phyloP scores from a whole-genome alignment of 2,113 vertebrate genomes.

The Rhineura floridana region DNA sequence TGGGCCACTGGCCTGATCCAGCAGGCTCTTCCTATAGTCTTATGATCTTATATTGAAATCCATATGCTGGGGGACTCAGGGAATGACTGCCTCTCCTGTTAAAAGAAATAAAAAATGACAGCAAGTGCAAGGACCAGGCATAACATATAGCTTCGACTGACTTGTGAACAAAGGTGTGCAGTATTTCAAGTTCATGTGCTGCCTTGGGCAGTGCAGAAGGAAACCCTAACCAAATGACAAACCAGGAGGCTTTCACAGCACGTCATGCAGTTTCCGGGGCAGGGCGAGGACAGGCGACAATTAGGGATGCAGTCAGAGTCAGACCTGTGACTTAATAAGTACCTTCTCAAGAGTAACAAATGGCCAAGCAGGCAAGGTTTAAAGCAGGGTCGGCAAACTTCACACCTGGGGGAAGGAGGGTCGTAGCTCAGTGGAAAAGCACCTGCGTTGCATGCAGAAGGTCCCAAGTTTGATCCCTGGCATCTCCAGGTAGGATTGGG shows the following conservation, averaged over 20 bases:
- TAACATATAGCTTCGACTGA: constrained; percentile 62
- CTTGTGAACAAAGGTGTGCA: constrained; percentile 62
- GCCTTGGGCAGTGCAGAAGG: constrained; percentile 39
- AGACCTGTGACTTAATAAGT: constrained; percentile 43
- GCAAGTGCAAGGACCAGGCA: constrained; percentile 54
- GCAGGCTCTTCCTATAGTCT: no score
- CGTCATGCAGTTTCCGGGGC: background rate
- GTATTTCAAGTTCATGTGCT: constrained; percentile 60
- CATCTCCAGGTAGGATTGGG: no score
- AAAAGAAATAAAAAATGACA: constrained; percentile 67
- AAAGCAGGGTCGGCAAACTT: no score
- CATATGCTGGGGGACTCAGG: constrained; percentile 43
- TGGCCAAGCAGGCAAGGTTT: constrained; percentile 47
- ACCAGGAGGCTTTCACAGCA: constrained; percentile 43
- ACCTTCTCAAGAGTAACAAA: constrained; percentile 32
- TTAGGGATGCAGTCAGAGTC: background rate
- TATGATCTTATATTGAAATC: constrained; percentile 61
- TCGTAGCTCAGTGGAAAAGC: no score
- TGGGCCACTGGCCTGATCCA: no score
- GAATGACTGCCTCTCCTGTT: constrained; percentile 51
- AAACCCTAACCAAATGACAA: constrained; percentile 49
- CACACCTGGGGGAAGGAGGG: no score
- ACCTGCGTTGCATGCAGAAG: no score
- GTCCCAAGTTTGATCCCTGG: no score
- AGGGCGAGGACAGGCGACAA: background rate